A percentile compares a stretch with the other conserved stretches of the same genome.
phyloP scores from a whole-genome alignment of 2,888 invertebrate genomes.

The Noctuana brunneofusca region DNA sequence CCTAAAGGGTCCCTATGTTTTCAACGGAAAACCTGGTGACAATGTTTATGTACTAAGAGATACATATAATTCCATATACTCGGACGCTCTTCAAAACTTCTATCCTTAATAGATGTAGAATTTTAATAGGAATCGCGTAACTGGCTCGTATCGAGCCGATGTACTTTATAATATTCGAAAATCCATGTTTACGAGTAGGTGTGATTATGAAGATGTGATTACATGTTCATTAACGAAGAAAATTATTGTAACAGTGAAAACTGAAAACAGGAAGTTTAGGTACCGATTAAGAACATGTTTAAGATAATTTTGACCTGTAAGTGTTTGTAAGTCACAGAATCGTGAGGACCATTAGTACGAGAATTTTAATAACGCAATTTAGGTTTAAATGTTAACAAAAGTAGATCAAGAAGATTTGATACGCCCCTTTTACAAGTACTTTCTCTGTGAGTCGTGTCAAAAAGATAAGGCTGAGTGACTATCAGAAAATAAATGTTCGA shows the following conservation, averaged over 20 bases:
- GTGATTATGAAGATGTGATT: slow-evolving; percentile 16
- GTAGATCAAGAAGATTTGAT: not conserved
- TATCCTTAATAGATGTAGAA: slow-evolving; percentile 79
- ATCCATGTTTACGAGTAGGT: slow-evolving; percentile 14
- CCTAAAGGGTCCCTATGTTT: slow-evolving; percentile 89
- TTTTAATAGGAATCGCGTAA: slow-evolving; percentile 40
- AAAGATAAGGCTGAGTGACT: not conserved
- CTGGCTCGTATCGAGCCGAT: slow-evolving; percentile 78
- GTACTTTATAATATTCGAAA: slow-evolving; percentile 37
- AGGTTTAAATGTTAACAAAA: not conserved
- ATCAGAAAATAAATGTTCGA: slow-evolving; percentile 1
- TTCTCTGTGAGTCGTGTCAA: slow-evolving; percentile 8
- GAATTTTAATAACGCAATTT: not conserved
- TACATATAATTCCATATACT: slow-evolving; percentile 86
- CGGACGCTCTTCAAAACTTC: slow-evolving; percentile 86
- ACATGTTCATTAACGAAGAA: slow-evolving; percentile 3
- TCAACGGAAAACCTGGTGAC: slow-evolving; percentile 90
- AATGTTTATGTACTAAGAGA: slow-evolving; percentile 85
- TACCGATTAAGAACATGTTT: not conserved
- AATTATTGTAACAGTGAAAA: slow-evolving; percentile 20
- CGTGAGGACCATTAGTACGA: not conserved
- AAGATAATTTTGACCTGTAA: not conserved
- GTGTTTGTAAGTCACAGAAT: not conserved
- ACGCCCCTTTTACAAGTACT: not conserved
- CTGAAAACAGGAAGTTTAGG: not conserved